Evolutionary conservation across 2,113 vertebrate species (phyloP).

Genomic region (Brachyhypopomus gauderio): DNA sequence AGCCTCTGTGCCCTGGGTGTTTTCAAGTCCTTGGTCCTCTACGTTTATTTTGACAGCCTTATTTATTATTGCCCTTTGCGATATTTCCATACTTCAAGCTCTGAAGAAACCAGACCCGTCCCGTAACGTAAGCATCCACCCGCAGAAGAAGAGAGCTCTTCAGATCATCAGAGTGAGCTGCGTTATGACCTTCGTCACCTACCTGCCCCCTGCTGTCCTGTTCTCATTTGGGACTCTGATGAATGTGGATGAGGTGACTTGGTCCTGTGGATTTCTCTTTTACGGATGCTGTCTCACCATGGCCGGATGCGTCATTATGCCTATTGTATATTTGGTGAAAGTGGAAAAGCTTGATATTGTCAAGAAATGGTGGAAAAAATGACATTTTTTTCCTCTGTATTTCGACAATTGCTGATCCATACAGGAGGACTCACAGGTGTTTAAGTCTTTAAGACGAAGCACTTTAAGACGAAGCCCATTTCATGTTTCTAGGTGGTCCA

Average conservation of each 20-base stretch:
- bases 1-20: neutral
- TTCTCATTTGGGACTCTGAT: neutral
- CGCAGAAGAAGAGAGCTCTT: slow-evolving; percentile 40
- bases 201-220: slow-evolving; percentile 34
- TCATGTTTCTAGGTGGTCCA: too few relatives aligned
- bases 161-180: slow-evolving; percentile 36
- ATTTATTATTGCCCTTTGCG: slow-evolving; percentile 33
- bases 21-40: neutral
- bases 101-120: slow-evolving; percentile 33
- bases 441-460: too few relatives aligned
- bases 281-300: neutral
- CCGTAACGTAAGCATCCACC: slow-evolving; percentile 33
- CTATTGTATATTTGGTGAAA: slow-evolving; percentile 22
- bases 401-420: too few relatives aligned
- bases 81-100: slow-evolving; percentile 28
- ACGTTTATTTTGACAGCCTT: slow-evolving; percentile 20
- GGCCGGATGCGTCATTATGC: slow-evolving; percentile 30
- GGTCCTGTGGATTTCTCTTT: neutral
- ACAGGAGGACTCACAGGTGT: too few relatives aligned
- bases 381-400: neutral
- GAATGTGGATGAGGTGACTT: neutral
- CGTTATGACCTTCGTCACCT: slow-evolving; percentile 12
- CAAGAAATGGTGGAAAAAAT: slow-evolving; percentile 15
- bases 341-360: slow-evolving; percentile 14
- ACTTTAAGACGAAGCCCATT: too few relatives aligned